Conservation (phyloP, 2,888 invertebrate species). For the Epinotia ramella region DNA sequence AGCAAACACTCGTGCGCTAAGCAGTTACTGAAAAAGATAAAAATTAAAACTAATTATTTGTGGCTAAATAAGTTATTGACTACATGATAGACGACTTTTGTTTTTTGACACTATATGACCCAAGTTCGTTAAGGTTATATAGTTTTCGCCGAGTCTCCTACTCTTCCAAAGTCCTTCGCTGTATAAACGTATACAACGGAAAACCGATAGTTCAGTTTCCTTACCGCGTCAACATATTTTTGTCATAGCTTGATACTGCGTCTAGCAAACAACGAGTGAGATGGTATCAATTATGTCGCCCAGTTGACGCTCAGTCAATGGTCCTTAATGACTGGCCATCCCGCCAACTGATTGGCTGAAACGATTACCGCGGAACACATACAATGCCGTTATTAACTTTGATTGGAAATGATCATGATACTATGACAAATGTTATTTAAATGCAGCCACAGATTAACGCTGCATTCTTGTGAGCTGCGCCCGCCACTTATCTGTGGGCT, state of each 20-base stretch:
- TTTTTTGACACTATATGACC: no score
- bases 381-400: constrained; percentile 52
- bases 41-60: no score
- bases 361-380: constrained; percentile 51
- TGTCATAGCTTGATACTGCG: not conserved
- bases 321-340: constrained; percentile 66
- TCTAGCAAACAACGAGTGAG: constrained; percentile 34
- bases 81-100: no score
- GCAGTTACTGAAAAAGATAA: no score
- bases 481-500: constrained; percentile 26
- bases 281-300: constrained; percentile 58
- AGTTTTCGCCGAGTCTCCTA: no score
- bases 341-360: constrained; percentile 63
- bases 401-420: constrained; percentile 50
- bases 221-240: no score
- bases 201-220: no score
- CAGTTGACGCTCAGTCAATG: constrained; percentile 65
- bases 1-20: no score
- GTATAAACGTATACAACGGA: not conserved
- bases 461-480: constrained; percentile 35
- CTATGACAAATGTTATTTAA: constrained; percentile 43
- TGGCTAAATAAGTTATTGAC: no score
- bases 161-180: not conserved
- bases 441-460: constrained; percentile 41
- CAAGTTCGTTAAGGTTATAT: no score